phyloP scores from a whole-genome alignment of 2,113 vertebrate genomes.

The Brachionichthys hirsutus region DNA sequence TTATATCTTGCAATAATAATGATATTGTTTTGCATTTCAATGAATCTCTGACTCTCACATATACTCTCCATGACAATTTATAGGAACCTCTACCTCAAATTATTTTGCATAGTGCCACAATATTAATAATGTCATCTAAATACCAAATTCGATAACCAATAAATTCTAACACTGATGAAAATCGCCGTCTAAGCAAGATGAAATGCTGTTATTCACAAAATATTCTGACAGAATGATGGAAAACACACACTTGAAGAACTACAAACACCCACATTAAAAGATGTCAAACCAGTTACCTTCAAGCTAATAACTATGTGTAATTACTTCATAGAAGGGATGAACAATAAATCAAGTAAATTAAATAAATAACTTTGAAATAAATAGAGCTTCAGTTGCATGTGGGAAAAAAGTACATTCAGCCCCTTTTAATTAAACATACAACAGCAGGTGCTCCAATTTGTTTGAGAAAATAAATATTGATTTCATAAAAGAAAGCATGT shows the following conservation, averaged over 20 bases:
- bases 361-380: not conserved
- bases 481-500: too few relatives aligned
- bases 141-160: not conserved
- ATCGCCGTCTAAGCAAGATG: not conserved
- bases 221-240: not conserved
- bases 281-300: not conserved
- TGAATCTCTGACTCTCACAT: too few relatives aligned
- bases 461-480: not conserved
- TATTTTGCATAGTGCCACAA: too few relatives aligned
- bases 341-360: not conserved
- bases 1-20: too few relatives aligned
- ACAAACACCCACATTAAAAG: not conserved
- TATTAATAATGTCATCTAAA: too few relatives aligned
- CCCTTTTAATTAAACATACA: conserved; percentile 1
- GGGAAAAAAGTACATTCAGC: not conserved
- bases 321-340: not conserved
- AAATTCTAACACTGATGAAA: not conserved
- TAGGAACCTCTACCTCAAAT: too few relatives aligned
- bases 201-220: not conserved
- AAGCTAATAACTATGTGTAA: not conserved
- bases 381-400: too few relatives aligned
- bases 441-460: not conserved
- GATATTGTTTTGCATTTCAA: too few relatives aligned
- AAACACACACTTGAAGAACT: not conserved
- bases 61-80: too few relatives aligned